These are phyloP conservation scores for Branchipolynoe longqiensis DNA, from an alignment of 2,888 invertebrate species.

Conservation along the genomic window DNA sequence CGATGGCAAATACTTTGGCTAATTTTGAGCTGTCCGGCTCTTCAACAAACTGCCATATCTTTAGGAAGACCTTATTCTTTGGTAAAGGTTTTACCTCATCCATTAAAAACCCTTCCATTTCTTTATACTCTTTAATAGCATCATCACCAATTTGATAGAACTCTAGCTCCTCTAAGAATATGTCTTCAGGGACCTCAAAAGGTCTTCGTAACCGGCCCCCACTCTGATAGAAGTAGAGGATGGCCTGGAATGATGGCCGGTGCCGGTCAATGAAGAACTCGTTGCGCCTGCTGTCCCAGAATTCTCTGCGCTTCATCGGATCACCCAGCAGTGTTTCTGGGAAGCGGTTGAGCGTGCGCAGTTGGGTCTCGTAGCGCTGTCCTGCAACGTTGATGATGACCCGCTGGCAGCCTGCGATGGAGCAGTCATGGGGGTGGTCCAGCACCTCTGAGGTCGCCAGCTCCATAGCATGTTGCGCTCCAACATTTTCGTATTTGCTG, in stretches of 20 bases:
- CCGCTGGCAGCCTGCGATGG: conserved; percentile 71
- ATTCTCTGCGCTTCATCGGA: conserved; percentile 73
- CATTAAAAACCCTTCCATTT: conserved; percentile 81
- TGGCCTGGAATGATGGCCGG: conserved; percentile 79
- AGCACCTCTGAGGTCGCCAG: conserved; percentile 50
- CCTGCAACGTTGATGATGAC: conserved; percentile 77
- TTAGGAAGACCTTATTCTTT: conserved; percentile 70
- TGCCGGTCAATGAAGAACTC: conserved; percentile 81
- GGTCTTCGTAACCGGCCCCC: conserved; percentile 82
- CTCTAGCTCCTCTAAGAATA: conserved; percentile 82
- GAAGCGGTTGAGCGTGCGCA: conserved; percentile 78
- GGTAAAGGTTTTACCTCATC: conserved; percentile 77
- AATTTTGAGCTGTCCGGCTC: conserved; percentile 81
- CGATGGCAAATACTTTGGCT: conserved; percentile 81
- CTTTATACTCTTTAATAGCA: conserved; percentile 81
- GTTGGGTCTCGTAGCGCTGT: conserved; percentile 80
- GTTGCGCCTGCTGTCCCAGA: conserved; percentile 75
- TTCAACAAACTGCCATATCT: conserved; percentile 82
- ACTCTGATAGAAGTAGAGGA: conserved; percentile 81
- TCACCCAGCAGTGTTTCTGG: conserved; percentile 80
- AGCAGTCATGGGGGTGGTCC: conserved; percentile 71
- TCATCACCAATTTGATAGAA: conserved; percentile 82
- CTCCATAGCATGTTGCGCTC: conserved; percentile 51
- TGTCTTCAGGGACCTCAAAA: conserved; percentile 82
- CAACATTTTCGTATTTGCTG: conserved; percentile 61